phyloP scores from a whole-genome alignment of 2,888 invertebrate genomes.

The Sminthurinus aureus region DNA sequence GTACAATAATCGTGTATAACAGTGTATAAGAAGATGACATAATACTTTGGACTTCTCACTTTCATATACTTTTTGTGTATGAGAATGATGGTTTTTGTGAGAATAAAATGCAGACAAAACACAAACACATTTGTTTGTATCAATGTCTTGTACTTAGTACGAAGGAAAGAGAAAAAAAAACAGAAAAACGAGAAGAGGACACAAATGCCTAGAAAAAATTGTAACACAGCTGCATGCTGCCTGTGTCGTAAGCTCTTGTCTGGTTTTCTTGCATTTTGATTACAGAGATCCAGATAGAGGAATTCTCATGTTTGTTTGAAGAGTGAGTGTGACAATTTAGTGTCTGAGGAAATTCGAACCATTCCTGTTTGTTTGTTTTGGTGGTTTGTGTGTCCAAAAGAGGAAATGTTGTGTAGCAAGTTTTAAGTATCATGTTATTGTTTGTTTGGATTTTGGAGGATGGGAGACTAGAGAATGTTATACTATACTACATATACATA shows the following conservation, averaged over 20 bases:
- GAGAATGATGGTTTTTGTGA: too few relatives aligned
- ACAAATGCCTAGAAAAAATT: background rate
- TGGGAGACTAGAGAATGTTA: too few relatives aligned
- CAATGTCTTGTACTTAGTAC: too few relatives aligned
- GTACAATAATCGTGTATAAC: too few relatives aligned
- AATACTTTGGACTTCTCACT: too few relatives aligned
- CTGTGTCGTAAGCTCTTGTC: background rate
- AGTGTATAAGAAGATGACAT: too few relatives aligned
- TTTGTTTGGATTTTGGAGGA: too few relatives aligned
- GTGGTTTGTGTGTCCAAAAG: background rate
- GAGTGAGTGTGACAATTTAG: background rate
- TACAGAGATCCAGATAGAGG: background rate
- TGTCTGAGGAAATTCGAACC: background rate
- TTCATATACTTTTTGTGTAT: too few relatives aligned
- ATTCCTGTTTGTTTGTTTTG: background rate
- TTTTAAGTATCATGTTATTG: background rate
- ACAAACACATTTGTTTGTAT: too few relatives aligned
- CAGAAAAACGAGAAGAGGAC: background rate
- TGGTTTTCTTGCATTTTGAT: background rate
- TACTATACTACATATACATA: too few relatives aligned
- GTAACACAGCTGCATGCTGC: background rate
- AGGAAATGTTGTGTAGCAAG: constrained; percentile 3
- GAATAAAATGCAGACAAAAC: too few relatives aligned
- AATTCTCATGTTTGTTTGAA: too few relatives aligned
- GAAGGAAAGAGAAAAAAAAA: background rate